Evolutionary conservation across 2,888 invertebrate genomes (phyloP).

Genomic region (Criorhina ranunculi): DNA sequence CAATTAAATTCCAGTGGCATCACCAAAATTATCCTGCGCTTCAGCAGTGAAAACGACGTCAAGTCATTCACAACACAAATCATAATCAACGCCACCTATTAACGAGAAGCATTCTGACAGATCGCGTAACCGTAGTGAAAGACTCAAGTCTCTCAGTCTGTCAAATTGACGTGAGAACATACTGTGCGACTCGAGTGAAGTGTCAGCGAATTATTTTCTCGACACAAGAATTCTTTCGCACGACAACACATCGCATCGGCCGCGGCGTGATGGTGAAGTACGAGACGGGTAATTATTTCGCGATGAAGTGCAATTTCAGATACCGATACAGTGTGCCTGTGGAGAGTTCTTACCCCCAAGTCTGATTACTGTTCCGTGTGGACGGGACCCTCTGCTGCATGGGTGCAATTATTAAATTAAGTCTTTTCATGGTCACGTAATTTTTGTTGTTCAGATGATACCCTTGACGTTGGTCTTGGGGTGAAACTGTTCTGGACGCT

Average conservation of each 20-base stretch:
- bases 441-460: too few species aligned
- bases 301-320: slow-evolving; percentile 55
- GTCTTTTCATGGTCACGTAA: slow-evolving; percentile 46
- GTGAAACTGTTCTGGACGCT: background rate
- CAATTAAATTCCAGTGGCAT: slow-evolving; percentile 64
- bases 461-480: background rate
- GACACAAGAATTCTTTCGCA: slow-evolving; percentile 44
- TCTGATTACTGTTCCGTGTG: slow-evolving; percentile 22
- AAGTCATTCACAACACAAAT: slow-evolving; percentile 36
- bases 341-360: background rate
- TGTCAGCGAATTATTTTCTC: slow-evolving; percentile 46
- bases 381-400: background rate
- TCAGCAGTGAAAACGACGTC: slow-evolving; percentile 19
- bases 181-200: slow-evolving; percentile 24
- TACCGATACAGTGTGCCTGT: slow-evolving; percentile 12
- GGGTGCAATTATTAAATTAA: slow-evolving; percentile 46
- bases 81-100: slow-evolving; percentile 52
- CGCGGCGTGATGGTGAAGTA: slow-evolving; percentile 10
- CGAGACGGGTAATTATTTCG: slow-evolving; percentile 53
- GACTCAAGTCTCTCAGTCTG: background rate
- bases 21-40: slow-evolving; percentile 58
- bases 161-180: slow-evolving; percentile 63
- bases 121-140: slow-evolving; percentile 28
- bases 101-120: slow-evolving; percentile 30
- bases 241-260: slow-evolving; percentile 22